Base-by-base conservation (phyloP, 2,113 vertebrate species). In the Brienomyrus longianalis region DNA sequence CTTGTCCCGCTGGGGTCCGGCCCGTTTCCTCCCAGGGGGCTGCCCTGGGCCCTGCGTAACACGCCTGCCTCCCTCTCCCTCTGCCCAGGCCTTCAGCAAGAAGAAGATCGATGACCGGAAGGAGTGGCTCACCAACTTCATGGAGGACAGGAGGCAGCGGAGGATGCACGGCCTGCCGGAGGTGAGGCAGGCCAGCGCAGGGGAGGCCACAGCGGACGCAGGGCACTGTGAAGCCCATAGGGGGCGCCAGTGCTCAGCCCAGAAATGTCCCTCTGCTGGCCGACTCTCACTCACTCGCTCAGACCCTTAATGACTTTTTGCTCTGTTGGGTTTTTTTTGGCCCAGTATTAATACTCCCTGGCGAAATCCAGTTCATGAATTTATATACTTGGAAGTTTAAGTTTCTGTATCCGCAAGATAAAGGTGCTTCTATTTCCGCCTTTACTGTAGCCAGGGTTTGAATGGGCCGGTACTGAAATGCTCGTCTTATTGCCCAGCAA, bases 81-180 rank as follows among this genome's bases (percentile, higher is more conserved):
- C 62, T 70, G 1, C 91, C 8, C 92, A 99, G 98, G 98, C 98
- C 47, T 99, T 99, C 94, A 99, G 98, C 93, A 99, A 99, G 94
- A 99, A 99, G 96, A 99, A 99, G 93, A 98, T 98, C 0, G 98
- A 99, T 90, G 98, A 99, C 94, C 95, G 98, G 91, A 99, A 99
- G 94, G 98, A 99, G 90, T 99, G 98, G 98, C 94, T 99, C 91
- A 99, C 98, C 77, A 99, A 99, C 93, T 99, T 99, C 93, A 99
- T 99, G 98, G 98, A 99, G 92, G 98, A 99, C 94, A 95, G 98
- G 88, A 94, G 98, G 54, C 98, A 99, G 94, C 96, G 98, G 91
- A 96, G 98, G 91, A 95, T 99, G 93, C 98, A 99, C 19, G 98
- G 98, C 91, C 95, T 99, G 91, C 98, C 98, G 0, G 98, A 99